phyloP scores from a whole-genome alignment of 2,888 invertebrate species.

The Oxytorus armatus region DNA sequence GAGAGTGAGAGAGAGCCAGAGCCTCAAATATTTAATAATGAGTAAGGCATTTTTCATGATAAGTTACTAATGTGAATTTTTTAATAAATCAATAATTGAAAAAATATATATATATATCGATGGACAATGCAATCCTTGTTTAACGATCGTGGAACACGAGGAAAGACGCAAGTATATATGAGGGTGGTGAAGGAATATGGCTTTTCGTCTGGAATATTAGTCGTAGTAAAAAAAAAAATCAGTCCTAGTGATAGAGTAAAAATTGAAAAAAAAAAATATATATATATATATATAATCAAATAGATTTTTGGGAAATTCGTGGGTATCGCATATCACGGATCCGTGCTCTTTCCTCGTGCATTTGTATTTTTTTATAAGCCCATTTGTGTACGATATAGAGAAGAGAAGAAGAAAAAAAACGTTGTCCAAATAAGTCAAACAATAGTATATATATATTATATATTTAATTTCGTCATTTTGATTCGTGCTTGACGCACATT shows the following conservation, averaged over 20 bases:
- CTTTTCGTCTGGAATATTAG: too few species aligned
- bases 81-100: constrained; percentile 81
- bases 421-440: constrained; percentile 31
- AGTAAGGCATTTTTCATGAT: constrained; percentile 83
- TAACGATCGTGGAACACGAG: constrained; percentile 51
- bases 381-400: constrained; percentile 62
- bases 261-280: too few species aligned
- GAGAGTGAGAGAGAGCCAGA: constrained; percentile 72
- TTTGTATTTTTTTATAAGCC: constrained; percentile 66
- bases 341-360: constrained; percentile 60
- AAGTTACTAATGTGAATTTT: constrained; percentile 83
- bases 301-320: constrained; percentile 18
- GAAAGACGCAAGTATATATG: constrained; percentile 38
- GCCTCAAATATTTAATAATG: constrained; percentile 81
- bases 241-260: too few species aligned
- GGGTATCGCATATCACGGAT: constrained; percentile 25
- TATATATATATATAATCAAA: too few species aligned
- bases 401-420: constrained; percentile 17
- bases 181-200: too few species aligned
- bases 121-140: constrained; percentile 60
- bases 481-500: constrained; percentile 48
- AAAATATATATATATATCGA: constrained; percentile 60
- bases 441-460: constrained; percentile 29
- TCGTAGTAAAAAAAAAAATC: too few species aligned
- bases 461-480: constrained; percentile 46